Conservation (phyloP, 2,797 vertebrate species). For the Smutsia temminckii region DNA sequence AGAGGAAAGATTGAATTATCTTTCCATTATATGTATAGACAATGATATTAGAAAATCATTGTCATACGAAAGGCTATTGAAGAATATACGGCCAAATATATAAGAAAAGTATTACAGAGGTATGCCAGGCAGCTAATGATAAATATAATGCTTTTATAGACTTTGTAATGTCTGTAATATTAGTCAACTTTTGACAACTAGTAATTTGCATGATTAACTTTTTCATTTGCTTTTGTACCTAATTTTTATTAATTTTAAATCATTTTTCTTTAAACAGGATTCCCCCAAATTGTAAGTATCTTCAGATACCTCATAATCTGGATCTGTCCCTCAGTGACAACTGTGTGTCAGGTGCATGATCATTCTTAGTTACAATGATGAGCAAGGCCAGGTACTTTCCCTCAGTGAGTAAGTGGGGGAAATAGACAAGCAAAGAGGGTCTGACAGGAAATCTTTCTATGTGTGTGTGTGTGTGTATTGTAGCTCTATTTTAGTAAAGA, state of each 20-base stretch:
- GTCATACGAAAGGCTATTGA: conserved; percentile 17
- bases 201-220: background rate
- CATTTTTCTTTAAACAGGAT: conserved; percentile 31
- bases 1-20: background rate
- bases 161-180: background rate
- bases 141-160: conserved; percentile 33
- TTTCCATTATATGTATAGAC: background rate
- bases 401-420: background rate
- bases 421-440: background rate
- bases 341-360: background rate
- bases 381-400: background rate
- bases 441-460: background rate
- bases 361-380: background rate
- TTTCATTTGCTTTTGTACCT: conserved; percentile 8
- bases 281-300: background rate
- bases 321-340: background rate
- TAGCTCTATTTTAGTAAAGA: background rate
- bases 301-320: background rate
- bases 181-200: conserved; percentile 15
- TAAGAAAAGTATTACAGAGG: background rate
- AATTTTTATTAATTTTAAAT: conserved; percentile 26
- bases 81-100: background rate
- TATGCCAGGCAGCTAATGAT: background rate
- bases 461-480: too few species aligned
- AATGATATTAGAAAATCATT: background rate